Percentiles rank a stretch among this genome's conserved stretches.
phyloP scores from a whole-genome alignment of 2,797 vertebrate species.

The Poecilia picta region DNA sequence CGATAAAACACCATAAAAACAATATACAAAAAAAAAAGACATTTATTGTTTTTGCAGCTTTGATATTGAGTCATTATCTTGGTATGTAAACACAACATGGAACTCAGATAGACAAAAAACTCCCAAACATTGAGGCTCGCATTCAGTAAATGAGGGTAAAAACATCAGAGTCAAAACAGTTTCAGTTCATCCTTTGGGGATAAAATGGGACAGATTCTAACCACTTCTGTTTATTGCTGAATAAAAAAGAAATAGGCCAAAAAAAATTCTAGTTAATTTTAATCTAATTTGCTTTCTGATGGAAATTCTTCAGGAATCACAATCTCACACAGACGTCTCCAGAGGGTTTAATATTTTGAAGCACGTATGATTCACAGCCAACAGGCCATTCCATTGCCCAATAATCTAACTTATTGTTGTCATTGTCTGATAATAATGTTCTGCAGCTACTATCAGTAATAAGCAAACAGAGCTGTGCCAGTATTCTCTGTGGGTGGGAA shows the following conservation, averaged over 20 bases:
- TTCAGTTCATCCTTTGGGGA: not conserved
- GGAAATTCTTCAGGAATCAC: not conserved
- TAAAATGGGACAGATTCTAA: not conserved
- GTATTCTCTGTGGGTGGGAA: not conserved
- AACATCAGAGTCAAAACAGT: not conserved
- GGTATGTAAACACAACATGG: not conserved
- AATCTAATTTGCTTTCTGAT: not conserved
- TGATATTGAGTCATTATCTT: not conserved
- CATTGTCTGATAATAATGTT: constrained; percentile 37
- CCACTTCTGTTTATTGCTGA: not conserved
- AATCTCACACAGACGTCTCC: not conserved
- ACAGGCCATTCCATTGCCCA: constrained; percentile 22
- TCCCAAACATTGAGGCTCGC: not conserved
- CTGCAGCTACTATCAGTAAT: constrained; percentile 3
- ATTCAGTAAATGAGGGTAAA: not conserved
- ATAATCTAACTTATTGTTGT: constrained; percentile 47
- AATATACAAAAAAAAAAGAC: too few relatives aligned
- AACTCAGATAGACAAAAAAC: not conserved
- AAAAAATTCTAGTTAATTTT: not conserved
- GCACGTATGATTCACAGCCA: constrained; percentile 18
- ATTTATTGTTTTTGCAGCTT: not conserved
- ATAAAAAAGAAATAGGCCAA: not conserved
- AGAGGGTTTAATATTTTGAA: not conserved
- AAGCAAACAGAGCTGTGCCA: constrained; percentile 21
- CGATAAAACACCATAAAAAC: too few relatives aligned